Conservation (phyloP, 2,113 vertebrate species). For the Capreolus pygargus region DNA sequence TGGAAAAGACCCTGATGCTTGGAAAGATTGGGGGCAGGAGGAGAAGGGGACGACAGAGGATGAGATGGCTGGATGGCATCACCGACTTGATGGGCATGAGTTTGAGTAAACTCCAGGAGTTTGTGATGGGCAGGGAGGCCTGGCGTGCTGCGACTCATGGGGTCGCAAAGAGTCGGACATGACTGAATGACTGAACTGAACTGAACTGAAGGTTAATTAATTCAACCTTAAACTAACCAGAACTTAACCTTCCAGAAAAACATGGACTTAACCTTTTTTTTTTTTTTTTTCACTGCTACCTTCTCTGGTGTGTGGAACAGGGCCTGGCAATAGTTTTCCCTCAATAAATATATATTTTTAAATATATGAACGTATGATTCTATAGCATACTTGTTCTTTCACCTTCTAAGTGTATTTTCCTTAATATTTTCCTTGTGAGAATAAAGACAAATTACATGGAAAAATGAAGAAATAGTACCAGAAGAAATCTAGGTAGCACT, state of each 20-base stretch:
- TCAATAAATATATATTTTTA: background rate
- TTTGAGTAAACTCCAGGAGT: too few species aligned
- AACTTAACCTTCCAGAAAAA: background rate
- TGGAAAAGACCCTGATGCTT: too few species aligned
- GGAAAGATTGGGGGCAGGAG: too few species aligned
- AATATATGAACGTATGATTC: background rate
- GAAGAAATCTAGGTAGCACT: fast-evolving
- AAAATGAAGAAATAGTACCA: background rate
- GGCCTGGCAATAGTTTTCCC: background rate
- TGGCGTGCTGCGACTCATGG: too few species aligned
- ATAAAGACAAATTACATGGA: background rate
- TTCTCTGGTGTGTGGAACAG: background rate
- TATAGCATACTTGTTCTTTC: background rate
- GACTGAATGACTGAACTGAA: too few species aligned
- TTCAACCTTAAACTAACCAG: background rate
- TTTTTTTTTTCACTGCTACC: background rate
- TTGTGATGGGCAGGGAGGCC: too few species aligned
- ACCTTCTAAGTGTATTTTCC: background rate
- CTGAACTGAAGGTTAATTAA: background rate
- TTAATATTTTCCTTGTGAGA: background rate
- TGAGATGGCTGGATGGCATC: too few species aligned
- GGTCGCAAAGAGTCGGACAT: too few species aligned
- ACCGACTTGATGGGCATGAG: too few species aligned
- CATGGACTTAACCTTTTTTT: background rate
- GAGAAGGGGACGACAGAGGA: too few species aligned